Percentiles rank a stretch among this genome's conserved stretches.
Conservation (phyloP, 2,888 invertebrate genomes). For the Spicauda simplicius region DNA sequence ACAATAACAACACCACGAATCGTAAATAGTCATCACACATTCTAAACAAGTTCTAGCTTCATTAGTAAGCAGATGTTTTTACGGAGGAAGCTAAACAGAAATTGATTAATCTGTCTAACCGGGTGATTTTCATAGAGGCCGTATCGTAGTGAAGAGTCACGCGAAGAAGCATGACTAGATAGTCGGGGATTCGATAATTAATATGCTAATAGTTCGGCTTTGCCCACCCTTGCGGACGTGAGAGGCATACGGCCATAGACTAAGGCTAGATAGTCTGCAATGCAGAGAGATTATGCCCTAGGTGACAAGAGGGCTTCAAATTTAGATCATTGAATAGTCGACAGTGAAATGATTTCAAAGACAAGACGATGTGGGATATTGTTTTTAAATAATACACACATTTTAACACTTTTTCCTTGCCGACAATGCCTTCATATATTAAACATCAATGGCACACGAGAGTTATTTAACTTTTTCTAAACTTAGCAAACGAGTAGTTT, state of each 20-base stretch:
- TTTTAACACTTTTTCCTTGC: too few relatives aligned
- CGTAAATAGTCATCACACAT: constrained; percentile 26
- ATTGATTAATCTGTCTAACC: constrained; percentile 47
- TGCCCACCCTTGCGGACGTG: constrained; percentile 69
- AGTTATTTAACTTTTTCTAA: too few relatives aligned
- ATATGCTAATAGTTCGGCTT: constrained; percentile 74
- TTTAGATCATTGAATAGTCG: neutral
- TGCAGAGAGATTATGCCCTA: constrained; percentile 2
- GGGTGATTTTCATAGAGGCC: constrained; percentile 48
- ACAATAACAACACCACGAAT: constrained; percentile 11
- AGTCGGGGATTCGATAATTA: constrained; percentile 70
- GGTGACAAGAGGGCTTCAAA: constrained; percentile 3
- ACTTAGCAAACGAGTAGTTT: too few relatives aligned
- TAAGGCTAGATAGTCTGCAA: constrained; percentile 18
- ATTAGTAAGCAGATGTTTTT: constrained; percentile 45
- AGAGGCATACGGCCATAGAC: constrained; percentile 55
- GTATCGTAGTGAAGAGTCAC: constrained; percentile 51
- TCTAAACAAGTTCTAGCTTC: constrained; percentile 33
- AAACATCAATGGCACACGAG: too few relatives aligned
- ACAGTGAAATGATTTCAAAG: neutral
- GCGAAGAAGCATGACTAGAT: constrained; percentile 58
- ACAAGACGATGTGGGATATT: neutral
- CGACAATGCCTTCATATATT: too few relatives aligned
- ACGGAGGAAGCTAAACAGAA: constrained; percentile 30
- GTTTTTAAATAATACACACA: neutral